Percentiles rank a stretch among this genome's conserved stretches.
These are phyloP conservation scores for Pilophorus perplexus DNA, from an alignment of 2,888 invertebrate species.

Conservation along the genomic window DNA sequence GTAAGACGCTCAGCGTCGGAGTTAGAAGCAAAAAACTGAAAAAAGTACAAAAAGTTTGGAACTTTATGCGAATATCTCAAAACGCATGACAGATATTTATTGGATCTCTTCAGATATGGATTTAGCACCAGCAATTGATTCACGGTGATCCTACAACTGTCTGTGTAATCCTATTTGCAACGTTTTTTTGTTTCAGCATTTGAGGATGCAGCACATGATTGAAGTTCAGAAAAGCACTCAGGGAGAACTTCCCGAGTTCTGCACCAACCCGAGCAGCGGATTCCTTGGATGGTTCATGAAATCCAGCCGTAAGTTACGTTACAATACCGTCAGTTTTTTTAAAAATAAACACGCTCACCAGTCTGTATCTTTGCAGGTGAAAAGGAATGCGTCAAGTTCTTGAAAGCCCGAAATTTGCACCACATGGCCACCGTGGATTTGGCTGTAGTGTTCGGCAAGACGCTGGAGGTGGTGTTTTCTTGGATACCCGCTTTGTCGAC, in stretches of 20 bases:
- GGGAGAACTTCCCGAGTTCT: neutral
- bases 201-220: neutral
- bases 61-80: no score
- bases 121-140: no score
- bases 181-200: neutral
- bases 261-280: neutral
- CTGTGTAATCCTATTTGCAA: no score
- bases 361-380: constrained; percentile 2
- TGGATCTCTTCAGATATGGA: no score
- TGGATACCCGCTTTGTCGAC: constrained; percentile 23
- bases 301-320: neutral
- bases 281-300: constrained; percentile 7
- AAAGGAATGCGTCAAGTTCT: constrained; percentile 1
- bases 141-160: no score
- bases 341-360: neutral
- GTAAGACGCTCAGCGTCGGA: no score
- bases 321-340: neutral
- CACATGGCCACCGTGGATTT: neutral
- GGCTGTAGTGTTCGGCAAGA: neutral
- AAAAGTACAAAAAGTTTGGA: no score
- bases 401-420: constrained; percentile 8
- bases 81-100: no score
- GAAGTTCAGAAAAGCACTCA: no score
- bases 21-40: no score
- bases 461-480: constrained; percentile 4